A percentile compares a stretch with the other conserved stretches of the same genome.
These are phyloP conservation scores for Brachypteracias leptosomus DNA, from an alignment of 2,113 vertebrate species.

Conservation along the genomic window DNA sequence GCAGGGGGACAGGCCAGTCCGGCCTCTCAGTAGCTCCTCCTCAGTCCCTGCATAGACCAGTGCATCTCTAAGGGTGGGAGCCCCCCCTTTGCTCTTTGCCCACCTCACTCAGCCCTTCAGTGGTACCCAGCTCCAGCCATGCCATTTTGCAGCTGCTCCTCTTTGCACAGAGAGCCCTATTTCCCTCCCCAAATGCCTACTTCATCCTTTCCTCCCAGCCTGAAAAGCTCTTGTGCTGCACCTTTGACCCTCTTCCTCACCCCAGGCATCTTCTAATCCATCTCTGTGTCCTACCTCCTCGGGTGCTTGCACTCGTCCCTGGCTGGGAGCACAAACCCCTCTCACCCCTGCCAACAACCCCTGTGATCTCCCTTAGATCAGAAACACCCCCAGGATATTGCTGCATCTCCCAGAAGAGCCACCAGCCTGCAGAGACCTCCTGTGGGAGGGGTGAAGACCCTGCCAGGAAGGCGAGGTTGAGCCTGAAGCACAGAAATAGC, in stretches of 20 bases:
- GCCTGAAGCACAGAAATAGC: background rate
- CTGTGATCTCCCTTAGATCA: background rate
- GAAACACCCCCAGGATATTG: background rate
- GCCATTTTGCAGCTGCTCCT: background rate
- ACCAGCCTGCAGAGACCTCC: background rate
- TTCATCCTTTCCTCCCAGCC: background rate
- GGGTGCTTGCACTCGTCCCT: fast-evolving
- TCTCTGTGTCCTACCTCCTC: background rate
- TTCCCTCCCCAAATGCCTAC: fast-evolving
- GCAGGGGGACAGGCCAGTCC: background rate
- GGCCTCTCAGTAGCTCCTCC: background rate
- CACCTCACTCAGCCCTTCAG: background rate
- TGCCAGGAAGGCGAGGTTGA: background rate
- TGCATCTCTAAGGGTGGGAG: fast-evolving
- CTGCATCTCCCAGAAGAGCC: background rate
- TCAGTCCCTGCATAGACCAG: background rate
- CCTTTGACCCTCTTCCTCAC: background rate
- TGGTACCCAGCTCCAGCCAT: background rate
- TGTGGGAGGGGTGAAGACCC: background rate
- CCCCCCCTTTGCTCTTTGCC: background rate
- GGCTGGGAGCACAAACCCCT: background rate
- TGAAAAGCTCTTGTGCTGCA: background rate
- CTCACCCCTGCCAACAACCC: background rate
- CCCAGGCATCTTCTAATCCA: background rate
- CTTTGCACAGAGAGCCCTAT: background rate